phyloP scores from a whole-genome alignment of 2,113 vertebrate species.

The Rhizomys pruinosus region DNA sequence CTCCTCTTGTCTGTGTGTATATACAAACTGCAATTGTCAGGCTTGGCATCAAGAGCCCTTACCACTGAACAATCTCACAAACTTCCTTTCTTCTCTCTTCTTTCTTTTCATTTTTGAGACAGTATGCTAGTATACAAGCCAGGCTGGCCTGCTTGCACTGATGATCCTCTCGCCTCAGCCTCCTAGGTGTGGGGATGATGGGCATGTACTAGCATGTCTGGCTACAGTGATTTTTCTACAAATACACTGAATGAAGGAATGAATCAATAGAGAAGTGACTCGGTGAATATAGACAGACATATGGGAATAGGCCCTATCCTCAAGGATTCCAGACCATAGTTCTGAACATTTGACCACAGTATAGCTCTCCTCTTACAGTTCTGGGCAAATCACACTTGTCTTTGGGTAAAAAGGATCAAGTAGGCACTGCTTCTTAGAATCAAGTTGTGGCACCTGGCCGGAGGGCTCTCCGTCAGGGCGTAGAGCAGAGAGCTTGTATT shows the following conservation, averaged over 20 bases:
- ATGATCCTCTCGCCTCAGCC: no score
- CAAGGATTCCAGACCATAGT: neutral
- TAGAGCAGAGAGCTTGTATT: neutral
- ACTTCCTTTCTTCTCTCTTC: neutral
- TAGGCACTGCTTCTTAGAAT: neutral
- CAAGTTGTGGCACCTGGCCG: fast-evolving
- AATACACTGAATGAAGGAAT: slow-evolving; percentile 2
- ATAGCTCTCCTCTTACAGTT: neutral
- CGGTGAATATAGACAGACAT: neutral
- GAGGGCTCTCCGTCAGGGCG: neutral
- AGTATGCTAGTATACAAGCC: no score
- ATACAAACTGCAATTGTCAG: no score
- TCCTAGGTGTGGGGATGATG: no score
- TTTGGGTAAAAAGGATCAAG: neutral
- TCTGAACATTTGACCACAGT: neutral
- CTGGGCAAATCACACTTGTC: neutral
- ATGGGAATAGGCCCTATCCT: neutral
- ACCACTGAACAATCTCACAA: neutral
- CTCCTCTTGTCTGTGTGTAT: no score
- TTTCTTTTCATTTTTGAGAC: neutral
- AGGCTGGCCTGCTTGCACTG: no score
- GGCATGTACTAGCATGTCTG: neutral
- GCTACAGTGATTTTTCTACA: no score
- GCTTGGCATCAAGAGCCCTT: neutral
- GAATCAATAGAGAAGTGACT: neutral